phyloP scores from a whole-genome alignment of 2,113 vertebrate genomes.

The Meleagris gallopavo region DNA sequence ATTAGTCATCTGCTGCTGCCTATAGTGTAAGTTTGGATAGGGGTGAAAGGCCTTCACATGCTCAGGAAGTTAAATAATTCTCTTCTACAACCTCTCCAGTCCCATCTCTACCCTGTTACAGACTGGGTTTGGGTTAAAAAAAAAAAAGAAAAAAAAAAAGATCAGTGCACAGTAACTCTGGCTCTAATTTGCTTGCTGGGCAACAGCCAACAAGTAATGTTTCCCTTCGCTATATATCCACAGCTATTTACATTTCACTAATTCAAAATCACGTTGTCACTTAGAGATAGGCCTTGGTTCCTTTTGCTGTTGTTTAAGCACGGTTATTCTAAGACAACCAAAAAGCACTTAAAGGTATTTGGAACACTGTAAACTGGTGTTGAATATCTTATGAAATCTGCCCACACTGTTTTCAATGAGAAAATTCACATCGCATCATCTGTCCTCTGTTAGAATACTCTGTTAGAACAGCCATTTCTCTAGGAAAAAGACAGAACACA shows the following conservation, averaged over 20 bases:
- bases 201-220: background rate
- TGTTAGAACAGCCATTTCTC: background rate
- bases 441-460: too few species aligned
- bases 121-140: background rate
- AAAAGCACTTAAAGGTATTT: background rate
- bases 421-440: background rate
- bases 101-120: background rate
- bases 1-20: slow-evolving; percentile 32
- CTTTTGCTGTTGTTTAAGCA: background rate
- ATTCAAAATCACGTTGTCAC: too few species aligned
- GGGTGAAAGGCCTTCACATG: background rate
- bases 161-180: background rate
- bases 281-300: background rate
- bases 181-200: background rate
- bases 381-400: background rate
- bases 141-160: background rate
- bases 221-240: rapidly evolving
- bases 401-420: background rate
- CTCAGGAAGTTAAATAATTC: background rate
- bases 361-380: background rate
- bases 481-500: background rate
- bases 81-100: background rate
- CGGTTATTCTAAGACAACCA: background rate
- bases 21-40: background rate
- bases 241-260: background rate